Conservation (phyloP, 2,797 vertebrate species). For the Poeciliopsis infans region DNA sequence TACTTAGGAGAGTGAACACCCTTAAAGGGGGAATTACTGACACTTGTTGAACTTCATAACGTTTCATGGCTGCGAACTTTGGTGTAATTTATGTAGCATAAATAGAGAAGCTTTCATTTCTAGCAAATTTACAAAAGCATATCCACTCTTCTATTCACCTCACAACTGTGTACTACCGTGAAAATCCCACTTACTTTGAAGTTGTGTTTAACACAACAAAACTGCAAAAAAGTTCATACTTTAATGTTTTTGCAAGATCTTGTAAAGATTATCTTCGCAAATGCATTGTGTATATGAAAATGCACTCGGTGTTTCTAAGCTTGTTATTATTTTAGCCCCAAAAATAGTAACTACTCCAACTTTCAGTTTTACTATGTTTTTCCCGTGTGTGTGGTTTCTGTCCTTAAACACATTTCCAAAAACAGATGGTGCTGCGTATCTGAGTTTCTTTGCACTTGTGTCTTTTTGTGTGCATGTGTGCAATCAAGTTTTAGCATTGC, state of each 20-base stretch:
- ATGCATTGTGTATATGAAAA: not conserved
- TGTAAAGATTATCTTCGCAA: slow-evolving; percentile 7
- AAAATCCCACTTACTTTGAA: not conserved
- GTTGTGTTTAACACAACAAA: not conserved
- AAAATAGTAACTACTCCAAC: slow-evolving; percentile 3
- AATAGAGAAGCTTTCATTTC: no score
- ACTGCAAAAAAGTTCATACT: not conserved
- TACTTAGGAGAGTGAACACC: slow-evolving; percentile 8
- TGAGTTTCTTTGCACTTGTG: slow-evolving; percentile 26
- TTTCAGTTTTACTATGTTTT: slow-evolving; percentile 30
- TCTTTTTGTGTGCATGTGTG: slow-evolving; percentile 26
- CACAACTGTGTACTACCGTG: not conserved
- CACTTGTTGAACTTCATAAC: not conserved
- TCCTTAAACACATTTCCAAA: slow-evolving; percentile 36
- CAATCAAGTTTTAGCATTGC: slow-evolving; percentile 38
- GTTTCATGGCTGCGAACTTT: not conserved
- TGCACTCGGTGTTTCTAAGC: slow-evolving; percentile 11
- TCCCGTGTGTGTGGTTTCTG: slow-evolving; percentile 8
- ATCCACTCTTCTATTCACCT: not conserved
- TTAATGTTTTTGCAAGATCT: not conserved
- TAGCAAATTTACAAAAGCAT: not conserved
- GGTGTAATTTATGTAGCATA: no score
- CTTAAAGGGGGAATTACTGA: not conserved
- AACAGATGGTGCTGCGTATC: slow-evolving; percentile 29
- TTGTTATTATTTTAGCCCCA: not conserved